Base-by-base conservation (phyloP, 2,888 invertebrate genomes). In the Temnothorax unifasciatus region DNA sequence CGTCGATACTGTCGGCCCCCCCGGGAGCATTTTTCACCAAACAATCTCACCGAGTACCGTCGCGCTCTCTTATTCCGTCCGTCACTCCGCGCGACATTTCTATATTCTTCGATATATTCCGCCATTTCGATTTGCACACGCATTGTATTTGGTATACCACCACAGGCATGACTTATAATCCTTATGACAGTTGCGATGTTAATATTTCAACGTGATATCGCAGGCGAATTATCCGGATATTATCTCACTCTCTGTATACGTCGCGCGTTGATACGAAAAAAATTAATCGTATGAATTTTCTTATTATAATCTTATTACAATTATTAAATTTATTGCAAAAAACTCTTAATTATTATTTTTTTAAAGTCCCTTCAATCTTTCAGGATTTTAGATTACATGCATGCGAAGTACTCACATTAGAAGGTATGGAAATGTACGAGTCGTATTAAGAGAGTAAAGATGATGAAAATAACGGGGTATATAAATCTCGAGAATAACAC, bases 21-120 rank as follows among this genome's bases (percentile, higher is more conserved):
- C n/a, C 44, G 66, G 47, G 63, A 75, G 82, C 82, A 85, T 85
- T 85, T 85, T 82, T 85, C 82, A 82, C 85, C 54, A 54, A 64
- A 84, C 84, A 66, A 81, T 79, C 79, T 81, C 83, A 50, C 63
- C n/a, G 41, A 41, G 82, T 61, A 52, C 63, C 63, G 61, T 44
- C 84, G n/a, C 73, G 71, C 81, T 84, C 50, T 73, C 82, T 82
- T 71, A 61, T 66, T 82, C 82, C 50, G 71, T 68, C 74, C 82
- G 38, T 82, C 84, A 73, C 13, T 82, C 52, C 25, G 44, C 41
- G 21, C 18, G 71, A 83, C 81, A 61, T 83, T 79, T 79, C 79
- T 79, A 83, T 81, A 66, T 83, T 83, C 66, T 34, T 66, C 66
- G 83, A 83, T 77, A 77, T 77, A 57, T 66, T 21, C 47, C 77